Evolutionary conservation across 2,888 invertebrate species (phyloP).

Genomic region (Tachina lurida): DNA sequence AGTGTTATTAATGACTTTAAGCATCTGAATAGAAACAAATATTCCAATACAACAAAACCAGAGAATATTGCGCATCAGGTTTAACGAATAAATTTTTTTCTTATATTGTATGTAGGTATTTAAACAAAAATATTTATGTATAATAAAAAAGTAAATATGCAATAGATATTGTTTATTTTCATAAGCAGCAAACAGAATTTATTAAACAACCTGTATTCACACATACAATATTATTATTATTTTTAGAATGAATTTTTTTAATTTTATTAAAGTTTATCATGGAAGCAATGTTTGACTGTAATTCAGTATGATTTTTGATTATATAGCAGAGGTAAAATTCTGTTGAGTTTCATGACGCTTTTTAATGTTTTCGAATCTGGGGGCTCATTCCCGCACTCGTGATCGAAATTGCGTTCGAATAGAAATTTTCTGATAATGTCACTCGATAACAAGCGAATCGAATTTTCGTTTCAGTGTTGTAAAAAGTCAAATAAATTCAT

Average conservation of each 20-base stretch:
- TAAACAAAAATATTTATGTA: background rate
- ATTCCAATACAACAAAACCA: background rate
- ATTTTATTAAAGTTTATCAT: background rate
- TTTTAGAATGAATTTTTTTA: background rate
- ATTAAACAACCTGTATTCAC: constrained; percentile 8
- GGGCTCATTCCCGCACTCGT: no score
- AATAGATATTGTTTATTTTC: background rate
- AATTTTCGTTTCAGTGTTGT: no score
- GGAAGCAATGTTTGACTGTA: no score
- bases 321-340: no score
- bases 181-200: constrained; percentile 6
- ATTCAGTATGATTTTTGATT: no score
- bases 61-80: constrained; percentile 38
- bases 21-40: background rate
- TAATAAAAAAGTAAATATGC: background rate
- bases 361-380: no score
- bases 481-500: no score
- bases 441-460: no score
- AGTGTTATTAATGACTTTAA: background rate
- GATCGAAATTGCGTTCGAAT: no score
- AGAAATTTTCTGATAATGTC: no score
- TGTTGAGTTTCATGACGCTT: no score
- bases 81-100: background rate
- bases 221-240: background rate
- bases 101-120: background rate